Evolutionary conservation across 2,797 vertebrate genomes (phyloP).

Genomic region (Myoxocephalus aenaeus): DNA sequence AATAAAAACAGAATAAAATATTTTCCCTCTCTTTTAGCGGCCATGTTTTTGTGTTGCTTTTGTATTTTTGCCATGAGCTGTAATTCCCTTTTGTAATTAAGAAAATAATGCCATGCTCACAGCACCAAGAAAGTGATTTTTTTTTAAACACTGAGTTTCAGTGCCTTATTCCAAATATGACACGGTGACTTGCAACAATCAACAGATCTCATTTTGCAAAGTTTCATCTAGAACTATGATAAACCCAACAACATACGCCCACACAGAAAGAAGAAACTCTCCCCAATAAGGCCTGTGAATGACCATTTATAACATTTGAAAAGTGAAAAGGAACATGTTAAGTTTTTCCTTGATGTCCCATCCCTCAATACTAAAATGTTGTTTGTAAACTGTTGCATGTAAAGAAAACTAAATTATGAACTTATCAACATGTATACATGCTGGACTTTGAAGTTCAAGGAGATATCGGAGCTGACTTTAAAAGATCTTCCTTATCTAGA

Average conservation of each 20-base stretch:
- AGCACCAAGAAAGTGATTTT: neutral
- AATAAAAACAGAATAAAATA: neutral
- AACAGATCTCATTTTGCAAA: neutral
- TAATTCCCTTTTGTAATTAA: neutral
- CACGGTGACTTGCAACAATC: neutral
- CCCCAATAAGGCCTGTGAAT: neutral
- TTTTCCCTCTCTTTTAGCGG: neutral
- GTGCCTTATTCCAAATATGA: neutral
- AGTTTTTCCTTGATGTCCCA: too few relatives aligned
- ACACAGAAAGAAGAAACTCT: neutral
- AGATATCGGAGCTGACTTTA: neutral
- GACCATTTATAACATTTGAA: neutral
- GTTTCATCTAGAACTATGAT: neutral
- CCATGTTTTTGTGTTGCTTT: neutral
- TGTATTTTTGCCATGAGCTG: neutral
- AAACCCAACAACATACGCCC: too few relatives aligned
- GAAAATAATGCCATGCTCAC: neutral
- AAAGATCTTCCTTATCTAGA: neutral
- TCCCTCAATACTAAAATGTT: neutral
- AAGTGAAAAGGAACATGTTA: too few relatives aligned
- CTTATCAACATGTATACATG: neutral
- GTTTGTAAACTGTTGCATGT: neutral
- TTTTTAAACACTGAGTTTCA: neutral
- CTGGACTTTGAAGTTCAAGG: neutral
- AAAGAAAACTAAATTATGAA: neutral